These are phyloP conservation scores for Cladopsammia gracilis DNA, from an alignment of 64 coral and sea anemone species.

Conservation along the genomic window DNA sequence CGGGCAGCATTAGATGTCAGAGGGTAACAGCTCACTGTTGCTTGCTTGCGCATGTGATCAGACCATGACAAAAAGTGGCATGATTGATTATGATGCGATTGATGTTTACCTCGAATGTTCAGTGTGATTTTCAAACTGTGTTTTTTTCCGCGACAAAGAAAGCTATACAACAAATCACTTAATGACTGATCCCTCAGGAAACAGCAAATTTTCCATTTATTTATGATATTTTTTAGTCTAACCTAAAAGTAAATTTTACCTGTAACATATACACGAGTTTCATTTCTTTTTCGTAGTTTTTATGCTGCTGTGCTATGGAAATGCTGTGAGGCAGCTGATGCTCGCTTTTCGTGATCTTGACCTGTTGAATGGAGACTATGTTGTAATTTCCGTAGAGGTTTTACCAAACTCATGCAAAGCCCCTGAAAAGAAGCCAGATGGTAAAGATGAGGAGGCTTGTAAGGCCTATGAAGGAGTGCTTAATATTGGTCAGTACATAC, in stretches of 20 bases:
- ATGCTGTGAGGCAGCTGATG: slow-evolving; percentile 47
- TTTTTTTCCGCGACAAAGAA: no score
- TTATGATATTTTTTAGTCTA: not conserved
- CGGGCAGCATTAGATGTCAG: no score
- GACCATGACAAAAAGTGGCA: no score
- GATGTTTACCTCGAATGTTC: no score
- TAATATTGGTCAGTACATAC: slow-evolving; percentile 53
- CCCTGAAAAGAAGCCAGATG: slow-evolving; percentile 22
- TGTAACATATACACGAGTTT: not conserved
- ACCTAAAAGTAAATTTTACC: not conserved
- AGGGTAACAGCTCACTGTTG: no score
- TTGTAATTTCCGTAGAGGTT: no score
- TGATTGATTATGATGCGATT: no score
- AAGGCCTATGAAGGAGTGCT: slow-evolving; percentile 69
- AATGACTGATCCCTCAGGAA: no score
- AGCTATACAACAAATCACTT: no score
- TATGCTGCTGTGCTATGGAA: slow-evolving; percentile 67
- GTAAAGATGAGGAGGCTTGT: slow-evolving; percentile 57
- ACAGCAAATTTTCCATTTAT: no score
- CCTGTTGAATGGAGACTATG: slow-evolving; percentile 71
- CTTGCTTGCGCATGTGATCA: no score
- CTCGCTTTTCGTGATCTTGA: slow-evolving; percentile 61
- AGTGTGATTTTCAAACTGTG: no score
- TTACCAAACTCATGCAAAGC: slow-evolving; percentile 12
- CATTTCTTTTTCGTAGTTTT: slow-evolving; percentile 64